Base-by-base conservation (phyloP, 2,797 vertebrate species). In the Erithacus rubecula region DNA sequence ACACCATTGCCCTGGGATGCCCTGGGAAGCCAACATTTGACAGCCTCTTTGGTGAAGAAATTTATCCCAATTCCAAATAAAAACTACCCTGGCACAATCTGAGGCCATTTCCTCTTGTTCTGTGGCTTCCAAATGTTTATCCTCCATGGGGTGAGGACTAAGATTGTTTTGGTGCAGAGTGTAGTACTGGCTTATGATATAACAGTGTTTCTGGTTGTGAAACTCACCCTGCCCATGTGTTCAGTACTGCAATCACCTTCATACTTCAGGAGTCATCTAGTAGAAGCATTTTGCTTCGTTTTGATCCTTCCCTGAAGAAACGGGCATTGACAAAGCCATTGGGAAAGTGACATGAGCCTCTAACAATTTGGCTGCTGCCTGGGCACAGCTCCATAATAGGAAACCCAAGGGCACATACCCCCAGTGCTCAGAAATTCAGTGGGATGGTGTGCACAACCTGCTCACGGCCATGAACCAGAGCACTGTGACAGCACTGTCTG, bases 371-470 rank as follows among this genome's bases (percentile, higher is more conserved):
- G 15, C 37, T 29, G 53, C 74, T 80, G 23, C n/a, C 6, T 2
- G 3, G 9, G n/a, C 1, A 1, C 23, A 6, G 15, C 9, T 41
- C 1, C 5, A 14, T 11, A 21, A 2, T 4, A 12, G 39, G 23
- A 92, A 24, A 19, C 10, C 13, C 19, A 43, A 1, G 1, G 9
- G 3, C 4, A 18, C 1, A 1, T 41, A 37, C 7, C 20, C 15
- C 8, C 26, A 2, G 16, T 4, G 34, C 37, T 47, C 36, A 51
- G 82, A 58, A 84, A 14, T 7, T 52, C 14, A 10, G 2, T 2
- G 10, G 39, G 43, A 62, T n/a, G 18, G 6, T 21, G 26, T 15
- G 12, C 7, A 3, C 29, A 52, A 23, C 0, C 27, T 10, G 11
- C 9, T 47, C 4, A 1, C 1, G 13, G 36, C 27, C 41, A 4